These are phyloP conservation scores for Albula goreensis DNA, from an alignment of 2,113 vertebrate species.

Conservation along the genomic window DNA sequence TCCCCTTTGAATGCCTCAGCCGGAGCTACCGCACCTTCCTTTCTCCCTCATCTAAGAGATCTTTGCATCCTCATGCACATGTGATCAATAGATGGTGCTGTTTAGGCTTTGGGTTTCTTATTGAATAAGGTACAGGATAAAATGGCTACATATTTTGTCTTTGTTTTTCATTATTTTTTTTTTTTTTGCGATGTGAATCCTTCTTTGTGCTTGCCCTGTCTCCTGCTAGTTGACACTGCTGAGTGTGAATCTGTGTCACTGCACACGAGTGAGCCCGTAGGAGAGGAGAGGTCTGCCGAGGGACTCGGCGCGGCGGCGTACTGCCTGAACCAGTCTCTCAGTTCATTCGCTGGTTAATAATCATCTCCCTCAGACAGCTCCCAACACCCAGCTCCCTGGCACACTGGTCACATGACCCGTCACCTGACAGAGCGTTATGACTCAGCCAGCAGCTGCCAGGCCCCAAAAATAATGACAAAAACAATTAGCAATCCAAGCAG, in stretches of 20 bases:
- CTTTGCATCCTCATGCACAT: background rate
- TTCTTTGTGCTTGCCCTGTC: background rate
- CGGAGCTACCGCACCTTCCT: background rate
- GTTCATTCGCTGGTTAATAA: slow-evolving; percentile 28
- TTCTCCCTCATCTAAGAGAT: background rate
- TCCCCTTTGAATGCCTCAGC: background rate
- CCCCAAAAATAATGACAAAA: slow-evolving; percentile 89
- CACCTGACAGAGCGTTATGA: slow-evolving; percentile 77
- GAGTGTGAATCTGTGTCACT: slow-evolving; percentile 11
- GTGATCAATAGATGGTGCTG: slow-evolving; percentile 21
- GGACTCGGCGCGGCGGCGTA: background rate
- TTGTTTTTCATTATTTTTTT: background rate
- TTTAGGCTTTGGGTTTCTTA: background rate
- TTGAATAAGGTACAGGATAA: background rate
- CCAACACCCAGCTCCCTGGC: slow-evolving; percentile 38
- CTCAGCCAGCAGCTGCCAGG: slow-evolving; percentile 81
- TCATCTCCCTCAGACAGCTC: slow-evolving; percentile 19
- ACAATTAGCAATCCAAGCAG: slow-evolving; percentile 89
- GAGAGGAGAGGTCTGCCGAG: background rate
- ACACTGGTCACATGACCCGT: slow-evolving; percentile 63
- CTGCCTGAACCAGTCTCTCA: slow-evolving; percentile 28
- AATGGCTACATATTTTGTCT: slow-evolving; percentile 1
- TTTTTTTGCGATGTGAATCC: background rate
- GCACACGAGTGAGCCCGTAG: background rate
- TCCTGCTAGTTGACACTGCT: background rate